Percentiles rank a stretch among this genome's conserved stretches.
These are phyloP conservation scores for Pachliopta kotzebuea DNA, from an alignment of 2,888 invertebrate species.

Conservation along the genomic window DNA sequence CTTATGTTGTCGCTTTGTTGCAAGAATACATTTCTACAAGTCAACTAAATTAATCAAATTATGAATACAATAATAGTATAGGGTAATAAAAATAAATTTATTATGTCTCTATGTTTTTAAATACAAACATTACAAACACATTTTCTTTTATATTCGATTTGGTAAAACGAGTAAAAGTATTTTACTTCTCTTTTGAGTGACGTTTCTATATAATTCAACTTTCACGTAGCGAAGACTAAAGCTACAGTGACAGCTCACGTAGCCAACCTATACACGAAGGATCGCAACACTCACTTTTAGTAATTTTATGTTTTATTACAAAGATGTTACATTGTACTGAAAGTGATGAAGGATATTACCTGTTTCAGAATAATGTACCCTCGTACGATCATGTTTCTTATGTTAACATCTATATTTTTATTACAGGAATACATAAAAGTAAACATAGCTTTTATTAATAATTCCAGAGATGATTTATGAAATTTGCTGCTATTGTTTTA, in stretches of 20 bases:
- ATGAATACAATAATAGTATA: no score
- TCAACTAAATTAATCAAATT: no score
- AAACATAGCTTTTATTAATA: no score
- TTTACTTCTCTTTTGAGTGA: conserved; percentile 5
- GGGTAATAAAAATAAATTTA: background rate
- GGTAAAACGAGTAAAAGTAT: background rate
- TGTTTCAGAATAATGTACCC: background rate
- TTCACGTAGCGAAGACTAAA: conserved; percentile 18
- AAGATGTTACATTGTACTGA: background rate
- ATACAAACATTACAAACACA: background rate
- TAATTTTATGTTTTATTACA: background rate
- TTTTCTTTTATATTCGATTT: conserved; percentile 7
- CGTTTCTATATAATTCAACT: conserved; percentile 22
- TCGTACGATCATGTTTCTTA: conserved; percentile 1
- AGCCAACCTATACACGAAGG: conserved; percentile 15
- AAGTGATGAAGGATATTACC: background rate
- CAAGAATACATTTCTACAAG: no score
- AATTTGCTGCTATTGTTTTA: no score
- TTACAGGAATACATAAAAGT: background rate
- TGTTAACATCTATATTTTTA: background rate
- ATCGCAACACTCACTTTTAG: conserved; percentile 2
- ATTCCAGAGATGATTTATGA: no score
- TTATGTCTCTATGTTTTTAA: background rate
- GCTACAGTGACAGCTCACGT: conserved; percentile 26
- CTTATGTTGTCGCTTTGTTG: no score